Percentiles rank a stretch among this genome's conserved stretches.
These are phyloP conservation scores for Porites cylindrica DNA, from an alignment of 92 coral and sea anemone genomes.

Conservation along the genomic window DNA sequence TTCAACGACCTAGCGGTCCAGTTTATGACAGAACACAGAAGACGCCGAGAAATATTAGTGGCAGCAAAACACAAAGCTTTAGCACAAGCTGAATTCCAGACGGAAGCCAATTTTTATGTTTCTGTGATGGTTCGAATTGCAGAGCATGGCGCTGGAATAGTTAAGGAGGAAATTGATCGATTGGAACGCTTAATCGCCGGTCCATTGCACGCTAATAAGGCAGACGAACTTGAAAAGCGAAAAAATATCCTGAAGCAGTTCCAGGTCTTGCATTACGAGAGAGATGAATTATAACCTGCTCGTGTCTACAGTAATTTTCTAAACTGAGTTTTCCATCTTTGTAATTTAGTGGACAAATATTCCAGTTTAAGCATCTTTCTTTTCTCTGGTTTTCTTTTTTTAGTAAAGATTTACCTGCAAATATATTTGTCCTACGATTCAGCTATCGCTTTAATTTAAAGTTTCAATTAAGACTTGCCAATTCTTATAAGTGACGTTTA, in stretches of 20 bases:
- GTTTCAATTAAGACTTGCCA: too few species aligned
- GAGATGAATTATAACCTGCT: slow-evolving; percentile 82
- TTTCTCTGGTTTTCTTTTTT: not conserved
- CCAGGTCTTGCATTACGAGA: slow-evolving; percentile 83
- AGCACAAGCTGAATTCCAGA: slow-evolving; percentile 49
- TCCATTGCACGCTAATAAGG: slow-evolving; percentile 92
- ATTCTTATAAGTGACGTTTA: too few species aligned
- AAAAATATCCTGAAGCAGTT: slow-evolving; percentile 92
- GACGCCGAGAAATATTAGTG: slow-evolving; percentile 75
- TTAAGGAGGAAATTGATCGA: slow-evolving; percentile 83
- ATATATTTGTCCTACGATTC: too few species aligned
- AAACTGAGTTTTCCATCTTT: not conserved
- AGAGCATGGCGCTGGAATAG: slow-evolving; percentile 74
- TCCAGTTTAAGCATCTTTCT: not conserved
- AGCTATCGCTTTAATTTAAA: too few species aligned
- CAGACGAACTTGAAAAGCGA: slow-evolving; percentile 91
- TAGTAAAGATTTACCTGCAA: too few species aligned
- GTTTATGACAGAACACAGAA: slow-evolving; percentile 88
- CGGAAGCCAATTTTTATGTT: slow-evolving; percentile 84
- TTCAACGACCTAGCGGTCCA: slow-evolving; percentile 81
- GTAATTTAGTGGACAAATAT: not conserved
- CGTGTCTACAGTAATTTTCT: not conserved
- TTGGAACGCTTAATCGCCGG: slow-evolving; percentile 93
- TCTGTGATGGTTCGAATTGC: slow-evolving; percentile 81
- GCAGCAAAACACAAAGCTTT: slow-evolving; percentile 61